phyloP scores from a whole-genome alignment of 2,888 invertebrate genomes.

The Cremastinae sp. region DNA sequence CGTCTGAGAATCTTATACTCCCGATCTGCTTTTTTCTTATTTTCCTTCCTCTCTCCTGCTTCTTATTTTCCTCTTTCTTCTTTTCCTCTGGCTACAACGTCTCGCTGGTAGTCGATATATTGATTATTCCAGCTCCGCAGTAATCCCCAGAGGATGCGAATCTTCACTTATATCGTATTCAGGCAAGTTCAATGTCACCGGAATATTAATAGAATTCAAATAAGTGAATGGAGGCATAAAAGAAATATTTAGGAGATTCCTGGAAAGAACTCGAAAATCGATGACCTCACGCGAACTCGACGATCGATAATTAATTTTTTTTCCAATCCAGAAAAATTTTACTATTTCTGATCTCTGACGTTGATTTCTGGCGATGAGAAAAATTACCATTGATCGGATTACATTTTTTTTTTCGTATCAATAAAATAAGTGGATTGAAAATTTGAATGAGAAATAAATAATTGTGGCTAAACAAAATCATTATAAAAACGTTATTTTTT shows the following conservation, averaged over 20 bases:
- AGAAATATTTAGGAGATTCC: background rate
- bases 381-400: too few species aligned
- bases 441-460: too few species aligned
- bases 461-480: too few species aligned
- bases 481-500: too few species aligned
- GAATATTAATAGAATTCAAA: constrained; percentile 7
- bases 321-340: too few species aligned
- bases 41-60: constrained; percentile 9
- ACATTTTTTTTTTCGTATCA: too few species aligned
- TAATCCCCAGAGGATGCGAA: constrained; percentile 4
- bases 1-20: constrained; percentile 44
- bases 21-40: constrained; percentile 35
- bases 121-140: constrained; percentile 43
- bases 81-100: constrained; percentile 20
- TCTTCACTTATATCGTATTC: background rate
- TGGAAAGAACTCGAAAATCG: background rate
- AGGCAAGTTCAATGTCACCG: background rate
- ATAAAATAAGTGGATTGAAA: too few species aligned
- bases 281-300: background rate
- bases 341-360: too few species aligned
- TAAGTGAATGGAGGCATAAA: background rate
- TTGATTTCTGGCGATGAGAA: too few species aligned
- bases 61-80: constrained; percentile 28
- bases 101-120: constrained; percentile 49
- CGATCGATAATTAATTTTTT: background rate